Evolutionary conservation across 2,113 vertebrate species (phyloP), one percentile per base, ranked within the genome.

Genomic region (Stictonetta naevosa): DNA sequence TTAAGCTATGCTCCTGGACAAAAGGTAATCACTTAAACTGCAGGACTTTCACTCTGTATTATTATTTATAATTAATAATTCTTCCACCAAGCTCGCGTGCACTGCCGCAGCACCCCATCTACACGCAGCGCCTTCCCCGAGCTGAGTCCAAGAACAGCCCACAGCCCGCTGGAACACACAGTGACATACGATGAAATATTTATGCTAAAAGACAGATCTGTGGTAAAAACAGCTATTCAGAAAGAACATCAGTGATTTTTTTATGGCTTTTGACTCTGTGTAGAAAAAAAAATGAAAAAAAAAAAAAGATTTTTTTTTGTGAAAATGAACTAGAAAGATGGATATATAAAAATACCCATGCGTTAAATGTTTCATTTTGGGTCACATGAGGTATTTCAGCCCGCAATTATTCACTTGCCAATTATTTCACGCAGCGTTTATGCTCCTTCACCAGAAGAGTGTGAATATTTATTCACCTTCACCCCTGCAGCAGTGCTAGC

Each of bases 61-160:
- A 4, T 48, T 48, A 48, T 48, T 48, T 48, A 22, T 48, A 48
- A 48, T 48, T 21, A 48, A 21, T 20, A 46, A 11, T 21, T 48
- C 15, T 29, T 14, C 19, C 25, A 2, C 6, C 16, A 3, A 26
- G 23, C 23, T 8, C 33, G 3, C 0, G 3, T 29, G n/a, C 8
- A 16, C 23, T 31, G 31, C 55, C 38, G 9, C 33, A 48, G 56
- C 50, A 64, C 3, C 50, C 63, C 4, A 29, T 17, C 38, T 8
- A 7, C 1, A 13, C 12, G 29, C 16, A 17, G 34, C 2, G 5
- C 52, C 34, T 38, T 25, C 33, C 48, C 58, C n/a, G 81, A 48
- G n/a, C 36, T 28, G 11, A 40, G 68, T 18, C 42, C 48, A 5
- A 2, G 42, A 64, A 6, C 34, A 20, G 28, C 20, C 31, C 20